Conservation (phyloP, 2,113 vertebrate genomes). For the Rafetus swinhoei region DNA sequence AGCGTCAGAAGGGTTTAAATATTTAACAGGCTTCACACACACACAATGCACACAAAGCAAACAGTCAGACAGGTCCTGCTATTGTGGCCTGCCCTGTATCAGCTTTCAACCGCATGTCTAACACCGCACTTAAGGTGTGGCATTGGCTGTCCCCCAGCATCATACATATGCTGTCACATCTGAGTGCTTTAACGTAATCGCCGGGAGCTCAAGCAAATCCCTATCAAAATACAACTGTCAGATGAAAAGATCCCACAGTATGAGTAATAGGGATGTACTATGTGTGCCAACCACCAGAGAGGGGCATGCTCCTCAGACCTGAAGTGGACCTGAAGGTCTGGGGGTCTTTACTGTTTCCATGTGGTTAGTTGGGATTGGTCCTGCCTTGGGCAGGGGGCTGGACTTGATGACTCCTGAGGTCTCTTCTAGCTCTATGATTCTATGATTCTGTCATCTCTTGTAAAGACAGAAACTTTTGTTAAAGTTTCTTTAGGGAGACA, state of each 20-base stretch:
- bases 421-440: too few species aligned
- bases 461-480: neutral
- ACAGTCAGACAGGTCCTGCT: constrained; percentile 57
- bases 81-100: constrained; percentile 37
- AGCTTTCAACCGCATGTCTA: constrained; percentile 22
- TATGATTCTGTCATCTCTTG: neutral
- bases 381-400: too few species aligned
- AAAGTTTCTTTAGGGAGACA: neutral
- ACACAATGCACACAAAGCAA: constrained; percentile 50
- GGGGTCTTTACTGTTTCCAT: neutral
- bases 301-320: neutral
- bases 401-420: too few species aligned
- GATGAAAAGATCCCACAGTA: neutral
- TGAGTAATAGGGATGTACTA: neutral
- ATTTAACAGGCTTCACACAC: constrained; percentile 46
- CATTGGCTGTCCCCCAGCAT: constrained; percentile 21
- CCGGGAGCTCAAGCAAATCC: constrained; percentile 38
- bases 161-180: constrained; percentile 32
- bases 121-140: constrained; percentile 17
- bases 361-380: too few species aligned
- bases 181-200: constrained; percentile 34
- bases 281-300: too few species aligned
- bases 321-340: neutral
- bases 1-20: constrained; percentile 46
- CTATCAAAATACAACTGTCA: constrained; percentile 12